Conservation (phyloP, 2,888 invertebrate genomes). For the Drosophila atripex region DNA sequence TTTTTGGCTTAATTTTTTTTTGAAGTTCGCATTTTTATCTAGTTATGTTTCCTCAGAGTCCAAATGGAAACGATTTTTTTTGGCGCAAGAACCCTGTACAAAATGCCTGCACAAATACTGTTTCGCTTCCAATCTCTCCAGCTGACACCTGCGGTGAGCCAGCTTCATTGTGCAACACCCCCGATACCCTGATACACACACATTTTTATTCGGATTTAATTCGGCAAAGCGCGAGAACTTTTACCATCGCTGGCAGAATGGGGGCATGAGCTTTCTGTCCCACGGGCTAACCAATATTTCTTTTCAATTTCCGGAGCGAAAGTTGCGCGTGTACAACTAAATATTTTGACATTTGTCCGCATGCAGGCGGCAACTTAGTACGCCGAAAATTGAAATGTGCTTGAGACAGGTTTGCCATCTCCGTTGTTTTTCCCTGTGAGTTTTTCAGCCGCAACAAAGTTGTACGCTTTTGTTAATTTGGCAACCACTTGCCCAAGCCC, state of each 20-base stretch:
- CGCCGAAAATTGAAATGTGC: conserved; percentile 72
- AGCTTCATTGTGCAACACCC: conserved; percentile 14
- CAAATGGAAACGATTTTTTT: conserved; percentile 16
- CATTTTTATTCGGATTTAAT: conserved; percentile 48
- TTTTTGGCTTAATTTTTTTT: conserved; percentile 46
- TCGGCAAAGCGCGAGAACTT: conserved; percentile 32
- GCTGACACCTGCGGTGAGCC: conserved; percentile 66
- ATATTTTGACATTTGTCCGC: conserved; percentile 73
- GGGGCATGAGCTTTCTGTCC: conserved; percentile 19
- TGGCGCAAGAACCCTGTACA: conserved; percentile 35
- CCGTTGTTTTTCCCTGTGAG: conserved; percentile 64
- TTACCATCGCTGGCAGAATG: conserved; percentile 27
- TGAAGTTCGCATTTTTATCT: neutral
- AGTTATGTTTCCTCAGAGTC: neutral
- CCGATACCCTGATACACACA: conserved; percentile 16
- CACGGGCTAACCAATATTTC: conserved; percentile 66
- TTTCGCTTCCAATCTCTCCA: conserved; percentile 53
- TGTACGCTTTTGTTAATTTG: conserved; percentile 72
- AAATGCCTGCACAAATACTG: conserved; percentile 46
- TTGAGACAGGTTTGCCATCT: conserved; percentile 68
- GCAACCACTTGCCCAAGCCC: conserved; percentile 50
- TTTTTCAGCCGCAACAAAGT: conserved; percentile 55
- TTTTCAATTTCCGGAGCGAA: conserved; percentile 67
- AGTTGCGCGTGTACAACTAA: conserved; percentile 69
- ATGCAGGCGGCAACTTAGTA: conserved; percentile 51